These are phyloP conservation scores for Caretta caretta DNA, from an alignment of 2,113 vertebrate species.

Conservation along the genomic window DNA sequence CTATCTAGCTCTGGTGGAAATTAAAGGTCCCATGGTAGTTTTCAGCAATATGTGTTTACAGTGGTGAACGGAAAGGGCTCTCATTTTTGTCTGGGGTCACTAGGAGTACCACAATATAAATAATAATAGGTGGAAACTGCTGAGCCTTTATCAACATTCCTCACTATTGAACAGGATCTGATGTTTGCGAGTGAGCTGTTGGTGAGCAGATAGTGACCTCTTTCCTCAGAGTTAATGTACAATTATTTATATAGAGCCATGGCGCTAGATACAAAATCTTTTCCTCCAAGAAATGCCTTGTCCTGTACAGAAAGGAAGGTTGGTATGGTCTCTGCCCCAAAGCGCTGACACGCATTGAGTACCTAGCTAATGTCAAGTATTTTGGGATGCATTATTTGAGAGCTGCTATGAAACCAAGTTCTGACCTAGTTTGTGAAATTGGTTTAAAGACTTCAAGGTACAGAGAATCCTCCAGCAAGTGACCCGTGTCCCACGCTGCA, in stretches of 20 bases:
- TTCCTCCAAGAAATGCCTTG: fast-evolving
- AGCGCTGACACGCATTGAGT: background rate
- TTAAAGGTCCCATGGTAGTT: background rate
- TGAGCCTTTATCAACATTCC: background rate
- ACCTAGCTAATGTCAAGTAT: background rate
- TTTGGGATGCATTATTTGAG: background rate
- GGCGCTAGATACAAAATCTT: background rate
- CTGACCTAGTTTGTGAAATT: background rate
- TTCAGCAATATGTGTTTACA: background rate
- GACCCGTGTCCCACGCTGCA: no score
- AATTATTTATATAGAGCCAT: background rate
- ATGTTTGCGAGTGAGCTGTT: background rate
- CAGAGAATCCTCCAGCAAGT: no score
- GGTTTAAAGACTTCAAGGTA: no score
- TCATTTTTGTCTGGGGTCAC: background rate
- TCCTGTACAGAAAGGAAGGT: background rate
- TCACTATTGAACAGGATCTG: background rate
- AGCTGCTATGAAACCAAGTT: background rate
- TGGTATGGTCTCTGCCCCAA: background rate
- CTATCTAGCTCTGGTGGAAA: background rate
- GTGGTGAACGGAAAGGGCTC: background rate
- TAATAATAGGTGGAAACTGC: background rate
- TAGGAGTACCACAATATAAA: background rate
- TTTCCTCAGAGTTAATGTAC: background rate
- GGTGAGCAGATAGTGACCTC: background rate